A percentile compares a stretch with the other conserved stretches of the same genome.
phyloP scores from a whole-genome alignment of 2,797 vertebrate genomes.

The Coilia nasus region DNA sequence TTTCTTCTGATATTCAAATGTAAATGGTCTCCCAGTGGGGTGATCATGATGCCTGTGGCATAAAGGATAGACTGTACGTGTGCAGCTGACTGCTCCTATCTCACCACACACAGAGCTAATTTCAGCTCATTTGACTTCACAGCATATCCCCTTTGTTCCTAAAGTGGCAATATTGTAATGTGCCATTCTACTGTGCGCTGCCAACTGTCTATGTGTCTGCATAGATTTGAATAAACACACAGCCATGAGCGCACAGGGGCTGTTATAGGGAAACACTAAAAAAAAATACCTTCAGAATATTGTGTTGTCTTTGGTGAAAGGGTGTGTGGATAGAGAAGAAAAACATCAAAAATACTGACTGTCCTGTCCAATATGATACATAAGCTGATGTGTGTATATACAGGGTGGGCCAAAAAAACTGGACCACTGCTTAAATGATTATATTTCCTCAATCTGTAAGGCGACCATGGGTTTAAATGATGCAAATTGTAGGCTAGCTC shows the following conservation, averaged over 20 bases:
- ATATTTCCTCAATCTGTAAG: too few relatives aligned
- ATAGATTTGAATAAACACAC: slow-evolving; percentile 10
- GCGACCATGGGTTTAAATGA: too few relatives aligned
- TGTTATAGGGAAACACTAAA: not conserved
- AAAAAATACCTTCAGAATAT: not conserved
- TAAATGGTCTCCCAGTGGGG: not conserved
- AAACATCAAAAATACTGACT: not conserved
- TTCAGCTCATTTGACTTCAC: slow-evolving; percentile 3
- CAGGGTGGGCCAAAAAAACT: too few relatives aligned
- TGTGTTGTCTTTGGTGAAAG: not conserved
- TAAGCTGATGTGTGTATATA: too few relatives aligned
- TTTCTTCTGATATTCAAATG: not conserved
- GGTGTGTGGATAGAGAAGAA: not conserved
- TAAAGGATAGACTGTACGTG: not conserved
- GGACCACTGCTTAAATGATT: too few relatives aligned
- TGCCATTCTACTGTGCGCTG: not conserved
- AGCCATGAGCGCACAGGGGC: not conserved
- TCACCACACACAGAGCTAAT: not conserved
- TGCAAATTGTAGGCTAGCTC: too few relatives aligned
- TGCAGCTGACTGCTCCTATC: not conserved
- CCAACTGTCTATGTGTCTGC: not conserved
- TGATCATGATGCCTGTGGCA: not conserved
- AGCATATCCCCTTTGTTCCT: not conserved
- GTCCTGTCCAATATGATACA: too few relatives aligned
- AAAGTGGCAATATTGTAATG: not conserved